These are phyloP conservation scores for Galeopsomyia nigrocyanea DNA, from an alignment of 2,888 invertebrate genomes.

Conservation along the genomic window DNA sequence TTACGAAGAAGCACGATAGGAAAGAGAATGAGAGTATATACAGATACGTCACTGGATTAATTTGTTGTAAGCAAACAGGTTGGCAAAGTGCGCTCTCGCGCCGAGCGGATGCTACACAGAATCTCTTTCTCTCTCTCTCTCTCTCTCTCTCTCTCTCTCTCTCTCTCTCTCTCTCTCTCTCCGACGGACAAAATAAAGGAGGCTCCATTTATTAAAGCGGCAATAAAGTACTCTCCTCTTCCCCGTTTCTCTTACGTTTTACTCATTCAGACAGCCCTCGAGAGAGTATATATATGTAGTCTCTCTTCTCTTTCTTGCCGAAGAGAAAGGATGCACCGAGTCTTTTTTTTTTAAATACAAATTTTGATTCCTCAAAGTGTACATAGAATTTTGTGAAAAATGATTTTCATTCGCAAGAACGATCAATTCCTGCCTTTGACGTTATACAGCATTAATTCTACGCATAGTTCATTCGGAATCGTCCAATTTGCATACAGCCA, in stretches of 20 bases:
- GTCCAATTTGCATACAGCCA: too few relatives aligned
- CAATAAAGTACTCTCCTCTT: constrained; percentile 64
- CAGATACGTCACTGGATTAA: constrained; percentile 65
- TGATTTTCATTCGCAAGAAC: too few relatives aligned
- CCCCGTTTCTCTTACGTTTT: constrained; percentile 41
- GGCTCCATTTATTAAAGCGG: constrained; percentile 67
- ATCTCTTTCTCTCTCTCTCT: constrained; percentile 28
- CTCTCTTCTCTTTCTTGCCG: constrained; percentile 50
- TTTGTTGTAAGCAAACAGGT: constrained; percentile 68
- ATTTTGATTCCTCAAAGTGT: too few relatives aligned
- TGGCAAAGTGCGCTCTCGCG: constrained; percentile 59
- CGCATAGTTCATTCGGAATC: too few relatives aligned
- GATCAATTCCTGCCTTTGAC: too few relatives aligned
- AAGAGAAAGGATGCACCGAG: constrained; percentile 47
- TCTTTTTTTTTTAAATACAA: too few relatives aligned
- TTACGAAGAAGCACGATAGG: background rate
- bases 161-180: constrained; percentile 45
- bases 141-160: constrained; percentile 45
- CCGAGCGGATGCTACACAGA: constrained; percentile 60
- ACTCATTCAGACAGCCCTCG: constrained; percentile 12
- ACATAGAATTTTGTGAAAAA: too few relatives aligned
- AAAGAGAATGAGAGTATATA: constrained; percentile 41
- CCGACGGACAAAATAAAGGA: constrained; percentile 62
- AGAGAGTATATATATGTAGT: constrained; percentile 17
- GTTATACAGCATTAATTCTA: too few relatives aligned